Evolutionary conservation across 2,888 invertebrate species (phyloP).

Genomic region (Mesorhabditis belari): DNA sequence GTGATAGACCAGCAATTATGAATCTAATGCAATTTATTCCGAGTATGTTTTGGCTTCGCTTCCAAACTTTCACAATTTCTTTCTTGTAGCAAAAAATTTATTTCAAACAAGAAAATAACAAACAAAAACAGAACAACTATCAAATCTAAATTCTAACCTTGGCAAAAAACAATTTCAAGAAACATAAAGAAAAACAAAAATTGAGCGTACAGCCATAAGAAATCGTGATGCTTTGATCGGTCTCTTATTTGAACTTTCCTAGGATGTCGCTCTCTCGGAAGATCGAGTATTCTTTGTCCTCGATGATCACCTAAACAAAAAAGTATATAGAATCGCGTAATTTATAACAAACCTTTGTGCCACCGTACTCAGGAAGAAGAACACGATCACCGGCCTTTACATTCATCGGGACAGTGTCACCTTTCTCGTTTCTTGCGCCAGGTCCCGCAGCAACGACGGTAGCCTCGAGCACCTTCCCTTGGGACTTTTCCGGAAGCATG

Average conservation of each 20-base stretch:
- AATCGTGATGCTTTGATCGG: too few species aligned
- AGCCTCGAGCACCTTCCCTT: slow-evolving; percentile 76
- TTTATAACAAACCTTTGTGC: slow-evolving; percentile 85
- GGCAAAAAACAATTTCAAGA: too few species aligned
- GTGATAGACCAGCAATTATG: too few species aligned
- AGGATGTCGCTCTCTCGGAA: slow-evolving; percentile 92
- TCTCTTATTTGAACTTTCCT: slow-evolving; percentile 68
- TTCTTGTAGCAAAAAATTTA: too few species aligned
- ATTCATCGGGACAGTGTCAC: slow-evolving; percentile 39
- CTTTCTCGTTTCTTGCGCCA: slow-evolving; percentile 71
- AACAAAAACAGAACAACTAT: too few species aligned
- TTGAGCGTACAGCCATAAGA: too few species aligned
- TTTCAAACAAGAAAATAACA: too few species aligned
- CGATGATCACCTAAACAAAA: slow-evolving; percentile 28
- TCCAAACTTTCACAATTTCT: too few species aligned
- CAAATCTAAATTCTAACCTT: too few species aligned
- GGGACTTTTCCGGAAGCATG: slow-evolving; percentile 90
- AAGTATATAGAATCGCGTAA: neutral
- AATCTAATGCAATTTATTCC: too few species aligned
- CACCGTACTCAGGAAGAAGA: slow-evolving; percentile 93
- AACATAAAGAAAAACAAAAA: too few species aligned
- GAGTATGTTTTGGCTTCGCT: too few species aligned
- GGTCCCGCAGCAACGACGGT: slow-evolving; percentile 90
- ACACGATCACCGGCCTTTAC: slow-evolving; percentile 78
- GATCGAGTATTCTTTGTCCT: slow-evolving; percentile 80